Evolutionary conservation across 2,888 invertebrate species (phyloP), one percentile per base, ranked within the genome.

Genomic region (Arenicola marina): DNA sequence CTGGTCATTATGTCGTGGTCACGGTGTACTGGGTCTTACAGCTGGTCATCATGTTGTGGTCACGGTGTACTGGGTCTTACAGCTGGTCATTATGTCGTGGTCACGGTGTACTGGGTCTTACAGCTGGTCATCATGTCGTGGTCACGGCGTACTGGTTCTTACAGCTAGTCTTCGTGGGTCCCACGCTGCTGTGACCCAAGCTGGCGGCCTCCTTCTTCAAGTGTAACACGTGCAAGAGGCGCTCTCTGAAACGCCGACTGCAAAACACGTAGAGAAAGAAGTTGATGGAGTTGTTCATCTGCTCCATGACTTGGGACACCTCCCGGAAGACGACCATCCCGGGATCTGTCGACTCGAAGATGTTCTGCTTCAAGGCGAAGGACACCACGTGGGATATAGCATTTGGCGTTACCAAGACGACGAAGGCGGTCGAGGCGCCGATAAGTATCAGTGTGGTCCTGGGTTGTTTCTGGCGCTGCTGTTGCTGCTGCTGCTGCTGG

Each of bases 221-320:
- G n/a, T n/a, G n/a, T n/a, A 66, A 57, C 2, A 70, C 28, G 24
- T 63, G 56, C 15, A 62, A 24, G 3, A 69, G 65, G 1, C 67
- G 51, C 11, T 51, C 53, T 15, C 75, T 62, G 55, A 75, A 76
- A 28, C 64, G 54, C n/a, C 57, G 51, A 24, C 74, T 72, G 51
- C 72, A 69, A n/a, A 74, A 57, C 2, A 75, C 69, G 55, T 76
- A 76, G 43, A 76, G 61, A 59, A 73, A 69, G 62, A 76, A 76
- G 62, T 76, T 76, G 59, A 74, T 67, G 33, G 75, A 69, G 61
- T 76, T 75, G 51, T 76, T 76, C 29, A 74, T 61, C 56, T 73
- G 74, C 34, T 76, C 76, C 51, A 75, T 56, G 18, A 75, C 63
- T 58, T 74, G 73, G 7, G 74, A 65, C 2, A 76, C 57, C 51